phyloP scores from a whole-genome alignment of 2,888 invertebrate genomes.

The Escarpia spicata region DNA sequence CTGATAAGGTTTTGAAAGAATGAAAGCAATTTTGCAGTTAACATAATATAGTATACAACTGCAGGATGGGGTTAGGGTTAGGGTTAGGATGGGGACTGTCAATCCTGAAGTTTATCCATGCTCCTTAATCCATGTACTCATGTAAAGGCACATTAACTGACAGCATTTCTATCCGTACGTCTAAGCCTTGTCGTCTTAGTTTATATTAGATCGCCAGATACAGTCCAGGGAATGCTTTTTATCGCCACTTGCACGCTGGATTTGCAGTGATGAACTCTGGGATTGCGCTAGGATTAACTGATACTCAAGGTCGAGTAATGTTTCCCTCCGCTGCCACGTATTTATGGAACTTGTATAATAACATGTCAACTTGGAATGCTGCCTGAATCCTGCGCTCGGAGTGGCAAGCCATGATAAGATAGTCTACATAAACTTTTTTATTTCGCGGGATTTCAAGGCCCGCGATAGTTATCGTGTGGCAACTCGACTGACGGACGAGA shows the following conservation, averaged over 20 bases:
- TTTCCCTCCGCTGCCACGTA: neutral
- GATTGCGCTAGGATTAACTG: neutral
- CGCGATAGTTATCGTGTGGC: neutral
- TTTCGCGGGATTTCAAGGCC: neutral
- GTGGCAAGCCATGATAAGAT: slow-evolving; percentile 3
- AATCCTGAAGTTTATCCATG: no score
- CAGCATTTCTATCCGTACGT: neutral
- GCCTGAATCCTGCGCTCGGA: neutral
- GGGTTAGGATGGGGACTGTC: no score
- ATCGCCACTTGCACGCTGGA: neutral
- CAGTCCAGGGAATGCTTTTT: neutral
- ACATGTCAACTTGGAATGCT: neutral
- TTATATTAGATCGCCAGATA: neutral
- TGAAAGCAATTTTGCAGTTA: no score
- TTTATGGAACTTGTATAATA: neutral
- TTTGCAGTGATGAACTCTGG: slow-evolving; percentile 13
- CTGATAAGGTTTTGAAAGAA: no score
- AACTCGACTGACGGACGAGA: neutral
- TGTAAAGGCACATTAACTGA: neutral
- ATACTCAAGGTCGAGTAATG: neutral
- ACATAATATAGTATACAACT: no score
- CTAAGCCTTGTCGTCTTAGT: neutral
- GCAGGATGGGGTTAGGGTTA: no score
- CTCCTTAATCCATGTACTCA: neutral
- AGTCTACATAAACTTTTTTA: neutral